Evolutionary conservation across 2,113 vertebrate species (phyloP).

Genomic region (Cromileptes altivelis): DNA sequence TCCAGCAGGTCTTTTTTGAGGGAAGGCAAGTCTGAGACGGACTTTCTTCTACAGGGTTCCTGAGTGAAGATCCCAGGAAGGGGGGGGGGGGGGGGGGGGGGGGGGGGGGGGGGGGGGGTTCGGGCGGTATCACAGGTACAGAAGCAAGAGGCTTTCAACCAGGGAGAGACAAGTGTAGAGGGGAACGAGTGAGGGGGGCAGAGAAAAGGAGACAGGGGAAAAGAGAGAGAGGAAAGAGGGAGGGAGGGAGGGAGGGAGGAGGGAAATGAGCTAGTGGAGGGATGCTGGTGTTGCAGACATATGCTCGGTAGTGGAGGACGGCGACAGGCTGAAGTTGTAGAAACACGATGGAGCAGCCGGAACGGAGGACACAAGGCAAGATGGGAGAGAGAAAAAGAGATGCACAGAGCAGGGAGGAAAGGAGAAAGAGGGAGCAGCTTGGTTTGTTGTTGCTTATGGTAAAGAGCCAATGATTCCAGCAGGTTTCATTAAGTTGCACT

Average conservation of each 20-base stretch:
- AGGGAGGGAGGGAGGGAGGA: constrained; percentile 10
- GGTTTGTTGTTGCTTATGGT: constrained; percentile 38
- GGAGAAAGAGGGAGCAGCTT: constrained; percentile 26
- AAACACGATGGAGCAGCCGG: constrained; percentile 19
- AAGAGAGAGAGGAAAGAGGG: not conserved
- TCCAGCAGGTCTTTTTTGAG: constrained; percentile 41
- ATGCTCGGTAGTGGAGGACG: constrained; percentile 26
- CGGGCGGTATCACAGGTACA: constrained; percentile 57
- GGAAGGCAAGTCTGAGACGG: constrained; percentile 32
- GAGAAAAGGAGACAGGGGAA: constrained; percentile 2
- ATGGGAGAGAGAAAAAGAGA: constrained; percentile 36
- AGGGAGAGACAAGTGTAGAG: constrained; percentile 54
- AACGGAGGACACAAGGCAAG: constrained; percentile 9
- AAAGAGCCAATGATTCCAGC: constrained; percentile 50
- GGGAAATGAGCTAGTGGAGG: constrained; percentile 31
- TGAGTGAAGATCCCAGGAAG: constrained; percentile 22
- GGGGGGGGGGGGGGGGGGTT: constrained; percentile 23
- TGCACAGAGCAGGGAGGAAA: constrained; percentile 5
- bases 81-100: constrained; percentile 37
- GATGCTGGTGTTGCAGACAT: constrained; percentile 48
- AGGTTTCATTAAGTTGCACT: constrained; percentile 59
- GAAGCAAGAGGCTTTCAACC: constrained; percentile 57
- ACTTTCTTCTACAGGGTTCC: constrained; percentile 56
- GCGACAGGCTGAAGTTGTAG: constrained; percentile 51
- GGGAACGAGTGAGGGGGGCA: not conserved